phyloP scores from a whole-genome alignment of 2,888 invertebrate species.

The Agrochola litura region DNA sequence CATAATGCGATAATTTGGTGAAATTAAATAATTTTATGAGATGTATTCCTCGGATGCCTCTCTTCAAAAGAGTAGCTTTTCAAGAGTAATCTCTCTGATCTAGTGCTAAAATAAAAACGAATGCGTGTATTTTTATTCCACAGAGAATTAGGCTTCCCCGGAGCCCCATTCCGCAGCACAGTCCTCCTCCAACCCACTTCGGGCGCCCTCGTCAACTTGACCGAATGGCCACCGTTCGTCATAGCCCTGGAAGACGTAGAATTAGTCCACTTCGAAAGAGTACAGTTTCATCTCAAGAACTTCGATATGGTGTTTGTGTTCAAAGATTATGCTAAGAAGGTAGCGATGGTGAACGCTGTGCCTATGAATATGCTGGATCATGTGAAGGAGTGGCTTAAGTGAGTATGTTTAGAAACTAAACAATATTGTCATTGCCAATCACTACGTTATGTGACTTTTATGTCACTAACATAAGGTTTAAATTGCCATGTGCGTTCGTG shows the following conservation, averaged over 20 bases:
- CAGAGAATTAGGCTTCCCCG: slow-evolving; percentile 98
- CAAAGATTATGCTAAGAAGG: slow-evolving; percentile 98
- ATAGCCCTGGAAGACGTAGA: slow-evolving; percentile 99
- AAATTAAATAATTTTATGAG: no score
- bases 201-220: slow-evolving; percentile 98
- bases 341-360: slow-evolving; percentile 99
- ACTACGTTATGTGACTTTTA: neutral
- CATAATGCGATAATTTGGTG: no score
- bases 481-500: neutral
- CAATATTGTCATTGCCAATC: neutral
- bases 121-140: neutral
- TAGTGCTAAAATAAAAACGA: no score
- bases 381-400: slow-evolving; percentile 99
- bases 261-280: slow-evolving; percentile 99
- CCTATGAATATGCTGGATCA: slow-evolving; percentile 99
- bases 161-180: slow-evolving; percentile 98
- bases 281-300: slow-evolving; percentile 99
- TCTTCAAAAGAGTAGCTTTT: no score
- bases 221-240: slow-evolving; percentile 99
- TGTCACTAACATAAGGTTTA: neutral
- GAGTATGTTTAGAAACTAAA: slow-evolving; percentile 78
- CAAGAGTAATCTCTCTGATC: no score
- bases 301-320: slow-evolving; percentile 99
- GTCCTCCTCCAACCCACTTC: slow-evolving; percentile 99
- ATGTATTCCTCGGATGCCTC: no score